Evolutionary conservation across 2,888 invertebrate species (phyloP), one percentile per base, ranked within the genome.

Genomic region (Xanthorhoe spadicearia): DNA sequence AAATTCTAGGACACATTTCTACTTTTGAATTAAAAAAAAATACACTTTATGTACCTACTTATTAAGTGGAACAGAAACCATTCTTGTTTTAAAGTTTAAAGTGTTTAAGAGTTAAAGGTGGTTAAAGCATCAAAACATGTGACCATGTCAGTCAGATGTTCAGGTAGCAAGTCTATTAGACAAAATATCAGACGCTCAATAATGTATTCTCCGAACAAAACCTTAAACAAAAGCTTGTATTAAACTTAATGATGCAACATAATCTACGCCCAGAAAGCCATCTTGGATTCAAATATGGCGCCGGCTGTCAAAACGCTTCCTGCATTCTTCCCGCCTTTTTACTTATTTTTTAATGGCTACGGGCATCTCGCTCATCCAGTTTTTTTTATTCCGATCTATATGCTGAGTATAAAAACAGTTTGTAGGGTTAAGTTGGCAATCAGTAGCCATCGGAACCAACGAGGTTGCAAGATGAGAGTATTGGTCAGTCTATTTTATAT

Each of bases 401-500:
- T 82, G 69, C n/a, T 64, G 74, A 77, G 84, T 91, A 92, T 92
- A 92, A 87, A 91, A 87, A 87, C 82, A 60, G 83, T 73, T 69
- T 69, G 81, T 70, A 58, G 49, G 71, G 69, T 75, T 83, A 81
- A 83, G 84, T 74, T 71, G 66, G 69, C 75, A 81, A 83, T 88
- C 90, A 92, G 90, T 91, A 90, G 89, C 85, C 86, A 82, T 86
- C 88, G 71, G 73, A 72, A 78, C 75, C 68, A 75, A 75, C 78
- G 77, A 78, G 79, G 82, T 77, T 73, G 77, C 87, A 87, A 79
- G 86, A 92, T 92, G 91, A 87, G 88, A 90, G 85, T 90, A 85
- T 90, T 92, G 91, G 91, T 92, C 74, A 86, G 91, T 90, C 63
- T 4, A 38, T 58, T 66, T 15, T 49, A 23, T 28, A 23, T 50